Conservation (phyloP, 1,140 invertebrate species). For the Conus ventricosus region DNA sequence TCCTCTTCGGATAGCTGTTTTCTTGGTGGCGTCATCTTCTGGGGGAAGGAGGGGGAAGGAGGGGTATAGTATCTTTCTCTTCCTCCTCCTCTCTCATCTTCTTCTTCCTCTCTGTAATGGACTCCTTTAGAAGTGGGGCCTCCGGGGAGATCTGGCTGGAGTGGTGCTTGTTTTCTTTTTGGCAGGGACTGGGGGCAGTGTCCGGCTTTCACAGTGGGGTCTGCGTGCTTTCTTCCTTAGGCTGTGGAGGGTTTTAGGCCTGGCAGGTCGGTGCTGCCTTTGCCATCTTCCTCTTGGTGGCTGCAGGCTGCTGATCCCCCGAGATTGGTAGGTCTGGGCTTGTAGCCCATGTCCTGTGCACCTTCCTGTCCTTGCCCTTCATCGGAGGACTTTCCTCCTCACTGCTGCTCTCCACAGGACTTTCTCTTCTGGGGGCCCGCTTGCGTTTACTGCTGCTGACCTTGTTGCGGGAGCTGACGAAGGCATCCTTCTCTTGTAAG, state of each 20-base stretch:
- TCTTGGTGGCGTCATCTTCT: not conserved
- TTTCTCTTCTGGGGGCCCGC: not conserved
- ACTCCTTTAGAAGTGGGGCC: not conserved
- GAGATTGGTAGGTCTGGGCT: conserved; percentile 32
- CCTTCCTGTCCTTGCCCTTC: not conserved
- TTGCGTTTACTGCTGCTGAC: not conserved
- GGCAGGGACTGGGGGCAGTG: not conserved
- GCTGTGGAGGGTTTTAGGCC: too few species aligned
- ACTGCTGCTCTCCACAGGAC: not conserved
- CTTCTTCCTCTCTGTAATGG: too few species aligned
- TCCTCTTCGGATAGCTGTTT: not conserved
- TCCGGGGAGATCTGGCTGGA: not conserved
- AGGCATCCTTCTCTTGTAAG: not conserved
- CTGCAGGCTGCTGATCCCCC: not conserved
- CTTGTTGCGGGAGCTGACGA: not conserved
- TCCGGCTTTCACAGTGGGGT: too few species aligned
- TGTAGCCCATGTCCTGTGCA: not conserved
- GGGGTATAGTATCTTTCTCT: not conserved
- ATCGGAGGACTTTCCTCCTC: conserved; percentile 16
- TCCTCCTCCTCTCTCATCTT: conserved; percentile 4
- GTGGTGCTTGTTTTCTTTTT: not conserved
- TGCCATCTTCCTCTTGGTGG: too few species aligned
- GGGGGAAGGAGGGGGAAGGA: not conserved
- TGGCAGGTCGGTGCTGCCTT: too few species aligned
- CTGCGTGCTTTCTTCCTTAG: too few species aligned